Evolutionary conservation across 2,113 vertebrate species (phyloP).

Genomic region (Sinocyclocheilus anshuiensis): DNA sequence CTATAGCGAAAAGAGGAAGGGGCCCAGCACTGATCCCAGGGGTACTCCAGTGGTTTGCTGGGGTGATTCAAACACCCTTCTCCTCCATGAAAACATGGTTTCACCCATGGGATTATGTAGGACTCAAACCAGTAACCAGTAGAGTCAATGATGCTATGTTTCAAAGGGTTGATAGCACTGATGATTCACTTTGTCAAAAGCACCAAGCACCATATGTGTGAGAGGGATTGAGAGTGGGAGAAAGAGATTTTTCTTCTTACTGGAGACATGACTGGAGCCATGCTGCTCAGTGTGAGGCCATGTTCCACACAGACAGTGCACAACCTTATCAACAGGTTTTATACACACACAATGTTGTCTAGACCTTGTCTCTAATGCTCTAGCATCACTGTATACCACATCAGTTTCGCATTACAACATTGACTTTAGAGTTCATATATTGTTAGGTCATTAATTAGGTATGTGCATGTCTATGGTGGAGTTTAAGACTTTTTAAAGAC

Average conservation of each 20-base stretch:
- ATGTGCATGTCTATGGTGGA: neutral
- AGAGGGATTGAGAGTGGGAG: neutral
- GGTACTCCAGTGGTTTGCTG: neutral
- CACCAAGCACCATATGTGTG: neutral
- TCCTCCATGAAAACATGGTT: neutral
- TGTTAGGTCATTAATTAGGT: neutral
- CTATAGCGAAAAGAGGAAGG: neutral
- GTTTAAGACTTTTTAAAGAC: too few species aligned
- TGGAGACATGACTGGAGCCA: neutral
- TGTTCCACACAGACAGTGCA: neutral
- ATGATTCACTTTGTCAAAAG: conserved; percentile 5
- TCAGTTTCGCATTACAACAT: neutral
- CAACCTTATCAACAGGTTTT: neutral
- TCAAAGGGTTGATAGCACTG: neutral
- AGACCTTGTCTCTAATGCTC: neutral
- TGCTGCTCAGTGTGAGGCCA: neutral
- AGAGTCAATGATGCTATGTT: neutral
- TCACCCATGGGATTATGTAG: neutral
- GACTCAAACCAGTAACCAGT: neutral
- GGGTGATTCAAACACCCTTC: neutral
- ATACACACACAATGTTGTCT: neutral
- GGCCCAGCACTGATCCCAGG: neutral
- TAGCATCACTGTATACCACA: neutral
- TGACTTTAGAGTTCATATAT: neutral
- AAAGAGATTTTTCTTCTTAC: neutral